A percentile compares a stretch with the other conserved stretches of the same genome.
Evolutionary conservation across 2,888 invertebrate species (phyloP).

Genomic region (Hyalella azteca): DNA sequence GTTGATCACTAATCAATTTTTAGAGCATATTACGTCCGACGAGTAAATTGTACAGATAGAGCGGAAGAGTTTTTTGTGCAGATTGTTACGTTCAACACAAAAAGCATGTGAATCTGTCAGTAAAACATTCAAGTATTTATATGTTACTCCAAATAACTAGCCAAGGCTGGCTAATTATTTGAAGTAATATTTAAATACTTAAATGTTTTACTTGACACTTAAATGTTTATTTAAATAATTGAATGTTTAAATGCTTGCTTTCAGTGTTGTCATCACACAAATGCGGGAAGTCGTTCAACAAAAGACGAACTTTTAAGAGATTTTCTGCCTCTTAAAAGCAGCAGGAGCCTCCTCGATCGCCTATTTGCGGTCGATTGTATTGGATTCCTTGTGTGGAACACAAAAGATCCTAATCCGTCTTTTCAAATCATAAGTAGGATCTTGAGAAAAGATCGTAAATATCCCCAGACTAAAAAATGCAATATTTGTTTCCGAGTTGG

Average conservation of each 20-base stretch:
- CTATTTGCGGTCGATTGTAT: constrained; percentile 23
- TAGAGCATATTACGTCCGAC: too few relatives aligned
- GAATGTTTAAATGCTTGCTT: not conserved
- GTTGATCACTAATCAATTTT: too few relatives aligned
- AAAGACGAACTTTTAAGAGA: not conserved
- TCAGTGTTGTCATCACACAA: not conserved
- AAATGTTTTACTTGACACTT: not conserved
- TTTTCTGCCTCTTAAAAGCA: constrained; percentile 1
- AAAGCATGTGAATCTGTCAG: too few relatives aligned
- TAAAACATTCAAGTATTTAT: too few relatives aligned
- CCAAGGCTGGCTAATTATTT: too few relatives aligned
- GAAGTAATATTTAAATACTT: too few relatives aligned
- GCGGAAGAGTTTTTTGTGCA: too few relatives aligned
- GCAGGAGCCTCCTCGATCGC: not conserved
- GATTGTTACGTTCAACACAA: too few relatives aligned
- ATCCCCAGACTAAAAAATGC: constrained; percentile 7
- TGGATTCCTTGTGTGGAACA: constrained; percentile 11
- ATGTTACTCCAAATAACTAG: too few relatives aligned
- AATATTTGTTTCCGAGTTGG: constrained; percentile 16
- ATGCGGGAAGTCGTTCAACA: constrained; percentile 10
- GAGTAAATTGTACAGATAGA: too few relatives aligned
- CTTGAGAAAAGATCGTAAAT: constrained; percentile 17
- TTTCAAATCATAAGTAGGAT: constrained; percentile 37
- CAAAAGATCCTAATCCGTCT: constrained; percentile 24
- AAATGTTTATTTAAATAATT: not conserved